Evolutionary conservation across 2,888 invertebrate species (phyloP).

Genomic region (Xylophagus ater): DNA sequence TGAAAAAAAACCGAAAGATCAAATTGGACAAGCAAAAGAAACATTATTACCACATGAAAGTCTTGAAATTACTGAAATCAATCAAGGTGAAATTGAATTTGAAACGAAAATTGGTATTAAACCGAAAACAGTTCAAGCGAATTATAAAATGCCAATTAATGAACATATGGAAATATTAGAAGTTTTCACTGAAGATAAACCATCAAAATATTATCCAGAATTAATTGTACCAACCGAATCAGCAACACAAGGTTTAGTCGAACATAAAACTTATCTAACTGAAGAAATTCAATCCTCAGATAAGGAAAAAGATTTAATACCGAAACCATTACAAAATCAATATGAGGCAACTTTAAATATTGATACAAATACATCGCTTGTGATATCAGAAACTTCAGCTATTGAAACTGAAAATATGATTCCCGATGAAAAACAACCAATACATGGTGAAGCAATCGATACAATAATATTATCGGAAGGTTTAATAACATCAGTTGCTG

Average conservation of each 20-base stretch:
- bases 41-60: slow-evolving; percentile 50
- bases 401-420: slow-evolving; percentile 21
- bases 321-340: slow-evolving; percentile 49
- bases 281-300: slow-evolving; percentile 56
- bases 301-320: slow-evolving; percentile 51
- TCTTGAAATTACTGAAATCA: slow-evolving; percentile 52
- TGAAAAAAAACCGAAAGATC: slow-evolving; percentile 39
- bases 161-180: slow-evolving; percentile 58
- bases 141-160: slow-evolving; percentile 49
- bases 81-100: slow-evolving; percentile 50
- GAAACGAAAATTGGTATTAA: slow-evolving; percentile 41
- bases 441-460: slow-evolving; percentile 30
- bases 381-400: slow-evolving; percentile 41
- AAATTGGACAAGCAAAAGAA: slow-evolving; percentile 44
- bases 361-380: slow-evolving; percentile 49
- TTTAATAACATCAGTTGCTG: slow-evolving; percentile 49
- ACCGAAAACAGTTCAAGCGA: slow-evolving; percentile 45
- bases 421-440: slow-evolving; percentile 11
- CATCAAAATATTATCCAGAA: slow-evolving; percentile 68
- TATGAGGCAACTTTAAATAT: slow-evolving; percentile 46
- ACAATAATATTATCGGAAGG: slow-evolving; percentile 43
- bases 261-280: slow-evolving; percentile 54
- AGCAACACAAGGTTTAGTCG: slow-evolving; percentile 52
- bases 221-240: slow-evolving; percentile 68
- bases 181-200: slow-evolving; percentile 56